Base-by-base conservation (phyloP, 2,797 vertebrate species). In the Chaunax sp. region DNA sequence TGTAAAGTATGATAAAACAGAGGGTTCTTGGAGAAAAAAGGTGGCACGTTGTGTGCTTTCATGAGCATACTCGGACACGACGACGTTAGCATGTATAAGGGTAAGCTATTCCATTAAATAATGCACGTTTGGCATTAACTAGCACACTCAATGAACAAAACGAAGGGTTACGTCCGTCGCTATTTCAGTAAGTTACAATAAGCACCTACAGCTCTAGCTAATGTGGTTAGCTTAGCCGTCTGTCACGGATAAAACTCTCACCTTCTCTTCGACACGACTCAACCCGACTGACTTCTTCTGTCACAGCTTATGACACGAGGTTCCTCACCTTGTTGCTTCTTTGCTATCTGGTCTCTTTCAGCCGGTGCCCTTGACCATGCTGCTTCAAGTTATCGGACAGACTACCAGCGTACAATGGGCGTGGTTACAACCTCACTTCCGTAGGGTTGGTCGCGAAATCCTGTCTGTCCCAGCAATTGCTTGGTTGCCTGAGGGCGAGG, bases 361-460 rank as follows among this genome's bases (percentile, higher is more conserved):
- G 33, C 61, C 58, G 67, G 66, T 60, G 78, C 16, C 69, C 65
- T 72, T 75, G 37, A 74, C 9, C 71, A 76, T 4, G 72, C 69
- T 35, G 43, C 61, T 18, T 38, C 1, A 19, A 73, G 22, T 52
- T 72, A 55, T 77, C 16, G 26, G 18, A 53, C 13, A 3, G 33
- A 59, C 52, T 45, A 26, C 50, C 11, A 41, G 2, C 1, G 4
- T 2, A n/a, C 1, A 4, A 2, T 4, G 4, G 16, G 5, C 15
- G 25, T 30, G 0, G 6, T 15, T 0, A 0, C 0, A 0, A 56
- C 81, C 72, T 77, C 76, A 85, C 47, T 46, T 77, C 70, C 49
- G 19, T 7, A 5, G 20, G 15, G 14, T 2, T 37, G n/a, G n/a
- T n/a, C n/a, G n/a, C n/a, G n/a, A n/a, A n/a, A n/a, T n/a, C n/a